These are phyloP conservation scores for Romanogobio albipinnatus DNA, from an alignment of 2,113 vertebrate species.

Conservation along the genomic window DNA sequence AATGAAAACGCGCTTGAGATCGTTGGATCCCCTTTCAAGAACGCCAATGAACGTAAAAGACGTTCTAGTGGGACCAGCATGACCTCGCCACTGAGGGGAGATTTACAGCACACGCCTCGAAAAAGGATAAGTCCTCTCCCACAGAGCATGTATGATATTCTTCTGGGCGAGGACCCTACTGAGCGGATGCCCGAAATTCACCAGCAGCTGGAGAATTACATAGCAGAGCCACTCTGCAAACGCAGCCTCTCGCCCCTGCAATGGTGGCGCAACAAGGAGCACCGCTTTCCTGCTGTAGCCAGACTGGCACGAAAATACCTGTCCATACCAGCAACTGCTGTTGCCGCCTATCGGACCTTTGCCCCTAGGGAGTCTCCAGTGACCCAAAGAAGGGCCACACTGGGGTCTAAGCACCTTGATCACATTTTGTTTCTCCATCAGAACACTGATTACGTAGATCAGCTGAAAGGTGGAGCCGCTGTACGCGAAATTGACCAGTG, in stretches of 20 bases:
- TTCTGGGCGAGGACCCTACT: conserved; percentile 71
- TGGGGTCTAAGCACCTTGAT: conserved; percentile 65
- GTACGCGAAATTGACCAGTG: conserved; percentile 45
- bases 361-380: conserved; percentile 50
- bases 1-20: conserved; percentile 19
- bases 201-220: conserved; percentile 74
- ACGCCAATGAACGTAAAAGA: conserved; percentile 7
- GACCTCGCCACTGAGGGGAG: conserved; percentile 13
- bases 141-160: conserved; percentile 71
- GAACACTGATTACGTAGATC: conserved; percentile 69
- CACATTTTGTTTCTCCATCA: conserved; percentile 74
- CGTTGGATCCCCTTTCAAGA: conserved; percentile 36
- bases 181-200: conserved; percentile 73
- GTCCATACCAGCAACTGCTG: conserved; percentile 67
- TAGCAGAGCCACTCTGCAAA: conserved; percentile 72
- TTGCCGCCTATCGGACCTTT: conserved; percentile 62
- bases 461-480: conserved; percentile 51
- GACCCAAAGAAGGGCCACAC: conserved; percentile 61
- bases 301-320: conserved; percentile 68
- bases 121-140: conserved; percentile 24
- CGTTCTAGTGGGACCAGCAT: neutral
- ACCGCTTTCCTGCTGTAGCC: conserved; percentile 71
- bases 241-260: conserved; percentile 69
- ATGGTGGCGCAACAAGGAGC: conserved; percentile 73
- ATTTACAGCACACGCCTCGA: conserved; percentile 2